Percentiles rank a stretch among this genome's conserved stretches.
phyloP scores from a whole-genome alignment of 2,888 invertebrate species.

The Zygothrica quintamaculata region DNA sequence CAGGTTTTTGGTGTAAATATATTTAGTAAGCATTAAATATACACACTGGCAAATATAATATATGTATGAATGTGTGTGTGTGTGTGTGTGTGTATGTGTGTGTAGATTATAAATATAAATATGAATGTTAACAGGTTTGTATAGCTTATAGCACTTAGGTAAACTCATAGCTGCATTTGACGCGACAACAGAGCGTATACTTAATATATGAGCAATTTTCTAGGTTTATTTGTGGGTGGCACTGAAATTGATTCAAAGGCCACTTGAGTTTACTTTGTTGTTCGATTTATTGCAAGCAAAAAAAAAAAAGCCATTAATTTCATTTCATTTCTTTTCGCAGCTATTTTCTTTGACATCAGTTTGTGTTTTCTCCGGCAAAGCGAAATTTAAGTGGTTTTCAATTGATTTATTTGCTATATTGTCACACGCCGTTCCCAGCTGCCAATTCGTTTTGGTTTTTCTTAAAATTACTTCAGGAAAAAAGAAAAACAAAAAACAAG shows the following conservation, averaged over 20 bases:
- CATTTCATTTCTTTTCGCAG: constrained; percentile 44
- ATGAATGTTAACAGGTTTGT: not conserved
- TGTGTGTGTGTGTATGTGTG: too few species aligned
- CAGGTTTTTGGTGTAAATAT: not conserved
- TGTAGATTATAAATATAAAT: too few species aligned
- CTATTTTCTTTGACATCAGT: constrained; percentile 43
- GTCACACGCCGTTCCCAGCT: constrained; percentile 16
- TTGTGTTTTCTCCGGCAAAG: constrained; percentile 14
- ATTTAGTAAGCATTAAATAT: not conserved
- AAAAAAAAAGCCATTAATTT: constrained; percentile 45
- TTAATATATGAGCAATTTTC: constrained; percentile 43
- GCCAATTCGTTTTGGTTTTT: constrained; percentile 7
- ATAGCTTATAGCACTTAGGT: not conserved
- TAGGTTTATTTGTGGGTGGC: constrained; percentile 4
- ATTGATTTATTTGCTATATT: constrained; percentile 65
- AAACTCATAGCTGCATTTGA: constrained; percentile 16
- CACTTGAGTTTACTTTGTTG: constrained; percentile 23
- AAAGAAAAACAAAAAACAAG: too few species aligned
- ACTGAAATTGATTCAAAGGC: constrained; percentile 29
- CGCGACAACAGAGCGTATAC: not conserved
- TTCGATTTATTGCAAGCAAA: constrained; percentile 32
- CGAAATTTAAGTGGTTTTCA: constrained; percentile 63
- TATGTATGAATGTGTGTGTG: not conserved
- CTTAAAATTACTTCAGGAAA: constrained; percentile 33
- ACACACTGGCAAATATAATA: not conserved